Evolutionary conservation across 2,113 vertebrate species (phyloP).

Genomic region (Columba livia): DNA sequence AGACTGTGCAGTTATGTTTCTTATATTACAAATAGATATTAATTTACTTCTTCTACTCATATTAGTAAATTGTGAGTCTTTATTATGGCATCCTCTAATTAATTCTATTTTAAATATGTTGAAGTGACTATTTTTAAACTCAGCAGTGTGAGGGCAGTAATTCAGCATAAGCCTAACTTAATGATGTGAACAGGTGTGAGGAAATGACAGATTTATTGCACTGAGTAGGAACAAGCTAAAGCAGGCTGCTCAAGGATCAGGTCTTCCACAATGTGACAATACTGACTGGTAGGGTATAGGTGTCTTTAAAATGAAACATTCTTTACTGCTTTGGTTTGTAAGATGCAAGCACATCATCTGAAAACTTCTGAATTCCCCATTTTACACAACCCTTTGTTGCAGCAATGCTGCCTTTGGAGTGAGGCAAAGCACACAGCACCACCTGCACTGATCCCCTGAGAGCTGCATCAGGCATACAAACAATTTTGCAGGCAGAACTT

Average conservation of each 20-base stretch:
- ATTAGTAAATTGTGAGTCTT: neutral
- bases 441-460: neutral
- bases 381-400: neutral
- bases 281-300: neutral
- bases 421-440: neutral
- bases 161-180: neutral
- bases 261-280: neutral
- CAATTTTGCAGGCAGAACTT: neutral
- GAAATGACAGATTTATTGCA: neutral
- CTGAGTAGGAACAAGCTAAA: neutral
- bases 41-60: neutral
- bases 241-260: neutral
- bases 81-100: neutral
- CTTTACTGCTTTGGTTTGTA: neutral
- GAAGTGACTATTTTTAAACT: neutral
- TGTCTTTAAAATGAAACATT: neutral
- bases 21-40: neutral
- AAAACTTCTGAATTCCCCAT: neutral
- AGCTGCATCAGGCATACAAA: neutral
- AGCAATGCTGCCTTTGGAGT: neutral
- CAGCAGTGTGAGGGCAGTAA: neutral
- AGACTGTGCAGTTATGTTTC: neutral
- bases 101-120: neutral
- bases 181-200: neutral
- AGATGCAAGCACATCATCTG: neutral